Base-by-base conservation (phyloP, 2,113 vertebrate species). In the Eublepharis macularius region DNA sequence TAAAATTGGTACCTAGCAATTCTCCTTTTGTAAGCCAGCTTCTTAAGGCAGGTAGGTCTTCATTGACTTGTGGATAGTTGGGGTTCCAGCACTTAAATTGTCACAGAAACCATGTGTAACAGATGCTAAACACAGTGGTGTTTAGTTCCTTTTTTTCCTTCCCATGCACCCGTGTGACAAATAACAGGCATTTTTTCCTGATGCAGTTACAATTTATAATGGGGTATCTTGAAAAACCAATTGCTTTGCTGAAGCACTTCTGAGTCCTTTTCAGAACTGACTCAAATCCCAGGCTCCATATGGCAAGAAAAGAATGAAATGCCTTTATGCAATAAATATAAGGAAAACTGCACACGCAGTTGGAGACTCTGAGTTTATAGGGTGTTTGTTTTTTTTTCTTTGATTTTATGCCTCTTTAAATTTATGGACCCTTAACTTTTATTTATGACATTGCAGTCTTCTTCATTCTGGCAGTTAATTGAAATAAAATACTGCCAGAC, bases 401-500 rank as follows among this genome's bases (percentile, higher is more conserved):
- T 95, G 94, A 96, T 96, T 96, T 96, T 96, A 94, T 94, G 94
- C 95, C 94, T 93, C 80, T 4, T 2, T 86, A 93, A 95, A 96
- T 96, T 96, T 96, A 96, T 94, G 92, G 90, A 85, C 86, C 51
- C 41, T 80, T 60, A 81, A 86, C 75, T 90, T 95, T 96, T 94
- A 96, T 96, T 96, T 96, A 95, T 93, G 95, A 87, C 83, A 80
- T 84, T 80, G 86, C 93, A 92, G 89, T 90, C 89, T 88, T 90
- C 92, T 95, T 93, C 68, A 11, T 92, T 93, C 91, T 87, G 81
- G 91, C 90, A 17, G 91, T 92, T 95, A 94, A 96, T 95, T 95
- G 94, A 96, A 96, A 95, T 96, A 96, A 88, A 94, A 6, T 91
- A 16, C 87, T 93, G 93, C 85, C 90, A 94, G 88, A 93, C 92